phyloP scores from a whole-genome alignment of 2,797 vertebrate genomes.

The Pantherophis alleghaniensis region DNA sequence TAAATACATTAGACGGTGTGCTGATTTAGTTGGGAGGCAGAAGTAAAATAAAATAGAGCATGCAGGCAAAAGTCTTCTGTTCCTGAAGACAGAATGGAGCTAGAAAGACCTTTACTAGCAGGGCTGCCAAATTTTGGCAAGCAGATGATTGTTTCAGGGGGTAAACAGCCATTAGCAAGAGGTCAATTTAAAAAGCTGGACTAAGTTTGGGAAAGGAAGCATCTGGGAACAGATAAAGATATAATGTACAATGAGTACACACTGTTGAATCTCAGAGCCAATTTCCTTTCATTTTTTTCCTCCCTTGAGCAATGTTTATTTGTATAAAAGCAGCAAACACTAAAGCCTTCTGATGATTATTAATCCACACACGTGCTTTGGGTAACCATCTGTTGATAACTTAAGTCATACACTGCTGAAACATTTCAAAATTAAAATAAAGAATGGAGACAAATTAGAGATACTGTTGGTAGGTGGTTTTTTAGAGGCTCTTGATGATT shows the following conservation, averaged over 20 bases:
- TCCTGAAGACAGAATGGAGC: neutral
- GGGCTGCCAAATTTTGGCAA: neutral
- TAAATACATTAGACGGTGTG: neutral
- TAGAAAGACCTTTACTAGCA: neutral
- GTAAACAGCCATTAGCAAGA: neutral
- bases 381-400: neutral
- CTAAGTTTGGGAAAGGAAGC: conserved; percentile 19
- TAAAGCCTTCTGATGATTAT: conserved; percentile 10
- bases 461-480: neutral
- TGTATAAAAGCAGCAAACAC: conserved; percentile 6
- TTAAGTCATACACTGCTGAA: neutral
- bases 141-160: neutral
- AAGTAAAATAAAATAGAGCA: neutral
- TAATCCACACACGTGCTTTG: conserved; percentile 3
- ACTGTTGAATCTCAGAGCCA: neutral
- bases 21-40: neutral
- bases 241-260: conserved; percentile 5
- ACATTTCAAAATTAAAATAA: neutral
- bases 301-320: conserved; percentile 2
- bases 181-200: conserved; percentile 14
- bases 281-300: neutral
- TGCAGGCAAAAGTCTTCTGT: neutral
- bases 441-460: neutral
- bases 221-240: conserved; percentile 24
- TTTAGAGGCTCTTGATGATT: neutral